Percentiles rank a stretch among this genome's conserved stretches.
phyloP scores from a whole-genome alignment of 2,113 vertebrate species.

The Actinemys pallida region DNA sequence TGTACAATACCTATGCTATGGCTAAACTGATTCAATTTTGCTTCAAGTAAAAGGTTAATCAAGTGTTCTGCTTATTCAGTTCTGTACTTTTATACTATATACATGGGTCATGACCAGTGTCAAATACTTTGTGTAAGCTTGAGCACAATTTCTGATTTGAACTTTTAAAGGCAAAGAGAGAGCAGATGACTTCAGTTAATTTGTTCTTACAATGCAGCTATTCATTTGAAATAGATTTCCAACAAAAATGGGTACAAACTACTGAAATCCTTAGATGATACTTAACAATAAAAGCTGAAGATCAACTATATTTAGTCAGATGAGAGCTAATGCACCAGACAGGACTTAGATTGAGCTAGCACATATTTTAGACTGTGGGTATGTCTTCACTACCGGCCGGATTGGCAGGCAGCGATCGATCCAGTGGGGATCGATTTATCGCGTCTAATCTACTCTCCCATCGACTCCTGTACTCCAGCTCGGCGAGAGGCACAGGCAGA shows the following conservation, averaged over 20 bases:
- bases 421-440: too few relatives aligned
- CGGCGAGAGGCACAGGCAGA: too few relatives aligned
- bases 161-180: not conserved
- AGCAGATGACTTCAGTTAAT: not conserved
- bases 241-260: rapidly evolving
- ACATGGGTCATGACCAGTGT: rapidly evolving
- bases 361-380: too few relatives aligned
- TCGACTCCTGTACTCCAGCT: too few relatives aligned
- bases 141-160: not conserved
- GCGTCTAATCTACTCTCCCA: too few relatives aligned
- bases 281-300: not conserved
- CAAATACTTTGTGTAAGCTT: not conserved
- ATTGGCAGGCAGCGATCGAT: too few relatives aligned
- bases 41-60: not conserved
- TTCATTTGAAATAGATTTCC: rapidly evolving
- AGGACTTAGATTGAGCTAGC: not conserved
- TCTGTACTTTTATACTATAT: not conserved
- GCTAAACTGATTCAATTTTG: not conserved
- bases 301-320: not conserved
- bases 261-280: not conserved
- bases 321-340: not conserved
- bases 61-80: not conserved
- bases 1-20: not conserved
- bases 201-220: not conserved
- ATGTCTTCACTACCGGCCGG: too few relatives aligned